Conservation (phyloP, 2,113 vertebrate species). For the Hepsetus odoe region DNA sequence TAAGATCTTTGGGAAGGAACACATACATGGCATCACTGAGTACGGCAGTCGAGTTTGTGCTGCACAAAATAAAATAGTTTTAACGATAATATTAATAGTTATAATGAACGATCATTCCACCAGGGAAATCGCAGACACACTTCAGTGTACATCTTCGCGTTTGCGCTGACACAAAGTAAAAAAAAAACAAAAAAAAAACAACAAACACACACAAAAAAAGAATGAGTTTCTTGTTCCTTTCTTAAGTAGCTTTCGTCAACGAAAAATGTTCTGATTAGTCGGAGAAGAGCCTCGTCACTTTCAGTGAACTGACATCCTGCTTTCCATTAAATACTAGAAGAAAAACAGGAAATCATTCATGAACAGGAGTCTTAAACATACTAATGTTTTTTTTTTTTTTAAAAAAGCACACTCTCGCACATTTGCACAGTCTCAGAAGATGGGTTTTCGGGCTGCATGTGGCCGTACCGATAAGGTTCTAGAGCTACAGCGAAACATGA, state of each 20-base stretch:
- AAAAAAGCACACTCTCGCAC: background rate
- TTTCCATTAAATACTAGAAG: background rate
- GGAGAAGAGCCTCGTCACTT: background rate
- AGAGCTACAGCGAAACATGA: background rate
- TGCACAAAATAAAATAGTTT: conserved; percentile 28
- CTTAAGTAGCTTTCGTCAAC: conserved; percentile 18
- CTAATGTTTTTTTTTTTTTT: no score
- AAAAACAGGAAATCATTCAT: background rate
- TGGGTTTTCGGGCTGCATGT: background rate
- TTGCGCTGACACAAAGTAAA: conserved; percentile 30
- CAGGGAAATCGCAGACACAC: conserved; percentile 43
- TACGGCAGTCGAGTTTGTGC: conserved; percentile 4
- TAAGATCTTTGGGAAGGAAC: conserved; percentile 33
- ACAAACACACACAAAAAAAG: conserved; percentile 47
- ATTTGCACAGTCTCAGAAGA: background rate
- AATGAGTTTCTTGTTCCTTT: conserved; percentile 10
- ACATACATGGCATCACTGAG: conserved; percentile 6
- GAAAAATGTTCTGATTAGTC: background rate
- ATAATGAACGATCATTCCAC: conserved; percentile 34
- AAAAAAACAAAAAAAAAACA: conserved; percentile 54
- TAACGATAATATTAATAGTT: conserved; percentile 25
- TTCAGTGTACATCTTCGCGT: conserved; percentile 17
- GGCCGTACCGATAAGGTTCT: background rate
- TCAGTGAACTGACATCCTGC: background rate
- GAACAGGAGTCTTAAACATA: background rate